phyloP scores from a whole-genome alignment of 1,140 invertebrate species.

The Zaprionus ornatus region DNA sequence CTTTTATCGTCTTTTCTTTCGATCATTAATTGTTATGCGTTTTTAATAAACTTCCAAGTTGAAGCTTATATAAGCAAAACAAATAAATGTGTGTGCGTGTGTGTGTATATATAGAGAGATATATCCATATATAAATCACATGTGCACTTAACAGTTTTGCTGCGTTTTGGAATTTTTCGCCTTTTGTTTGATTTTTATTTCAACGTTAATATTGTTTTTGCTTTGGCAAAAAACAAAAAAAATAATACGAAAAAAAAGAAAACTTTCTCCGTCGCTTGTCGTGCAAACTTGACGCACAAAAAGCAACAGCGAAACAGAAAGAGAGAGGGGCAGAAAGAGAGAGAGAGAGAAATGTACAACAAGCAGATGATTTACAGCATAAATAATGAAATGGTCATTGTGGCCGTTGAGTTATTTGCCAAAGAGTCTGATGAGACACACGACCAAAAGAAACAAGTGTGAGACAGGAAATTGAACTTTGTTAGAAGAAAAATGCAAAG shows the following conservation, averaged over 20 bases:
- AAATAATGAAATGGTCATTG: conserved; percentile 64
- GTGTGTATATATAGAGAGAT: conserved; percentile 1
- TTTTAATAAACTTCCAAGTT: conserved; percentile 55
- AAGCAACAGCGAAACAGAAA: conserved; percentile 29
- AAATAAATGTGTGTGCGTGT: neutral
- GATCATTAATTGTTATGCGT: conserved; percentile 73
- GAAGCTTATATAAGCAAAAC: conserved; percentile 58
- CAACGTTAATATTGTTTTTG: conserved; percentile 63
- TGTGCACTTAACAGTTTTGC: conserved; percentile 66
- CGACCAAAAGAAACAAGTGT: conserved; percentile 39
- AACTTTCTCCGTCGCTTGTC: conserved; percentile 74
- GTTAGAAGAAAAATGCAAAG: conserved; percentile 22
- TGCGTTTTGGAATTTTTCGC: conserved; percentile 58
- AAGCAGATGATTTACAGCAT: conserved; percentile 73
- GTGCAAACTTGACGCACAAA: conserved; percentile 67
- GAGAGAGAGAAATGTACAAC: conserved; percentile 57
- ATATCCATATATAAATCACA: conserved; percentile 54
- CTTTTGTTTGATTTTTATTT: conserved; percentile 59
- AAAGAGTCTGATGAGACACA: conserved; percentile 21
- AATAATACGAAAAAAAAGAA: conserved; percentile 55
- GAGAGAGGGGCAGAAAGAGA: conserved; percentile 14
- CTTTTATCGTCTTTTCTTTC: conserved; percentile 30
- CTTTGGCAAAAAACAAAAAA: conserved; percentile 49
- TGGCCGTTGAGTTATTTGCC: conserved; percentile 63
- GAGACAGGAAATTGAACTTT: conserved; percentile 65